Evolutionary conservation across 2,888 invertebrate species (phyloP).

Genomic region (Camptogramma bilineatum): DNA sequence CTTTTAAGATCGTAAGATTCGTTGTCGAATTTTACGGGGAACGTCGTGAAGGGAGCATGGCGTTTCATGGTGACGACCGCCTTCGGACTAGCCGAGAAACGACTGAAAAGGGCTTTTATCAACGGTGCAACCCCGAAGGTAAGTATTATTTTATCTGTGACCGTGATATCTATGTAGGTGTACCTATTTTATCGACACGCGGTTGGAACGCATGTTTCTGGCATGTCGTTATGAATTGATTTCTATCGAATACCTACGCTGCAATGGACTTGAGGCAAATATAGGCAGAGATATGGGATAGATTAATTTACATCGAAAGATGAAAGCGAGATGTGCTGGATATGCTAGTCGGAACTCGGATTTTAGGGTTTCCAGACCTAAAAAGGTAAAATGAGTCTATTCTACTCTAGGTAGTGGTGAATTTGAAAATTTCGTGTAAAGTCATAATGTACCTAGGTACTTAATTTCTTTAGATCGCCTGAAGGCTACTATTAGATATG

Average conservation of each 20-base stretch:
- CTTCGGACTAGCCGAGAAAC: conserved; percentile 7
- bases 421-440: no score
- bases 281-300: neutral
- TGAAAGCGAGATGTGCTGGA: no score
- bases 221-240: neutral
- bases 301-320: no score
- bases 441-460: no score
- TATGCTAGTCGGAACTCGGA: no score
- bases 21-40: conserved; percentile 72
- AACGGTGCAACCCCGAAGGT: conserved; percentile 19
- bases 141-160: neutral
- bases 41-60: conserved; percentile 44
- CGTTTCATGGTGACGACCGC: conserved; percentile 35
- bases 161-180: conserved; percentile 13
- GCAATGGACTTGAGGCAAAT: neutral
- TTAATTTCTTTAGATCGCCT: no score
- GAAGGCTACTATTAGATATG: no score
- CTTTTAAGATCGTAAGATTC: conserved; percentile 87
- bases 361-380: no score
- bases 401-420: no score
- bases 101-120: conserved; percentile 37
- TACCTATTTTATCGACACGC: neutral
- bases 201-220: neutral
- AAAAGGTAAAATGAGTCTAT: no score
- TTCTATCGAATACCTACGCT: neutral